These are phyloP conservation scores for Hippocampus mohnikei DNA, from an alignment of 2,113 vertebrate species.

Conservation along the genomic window DNA sequence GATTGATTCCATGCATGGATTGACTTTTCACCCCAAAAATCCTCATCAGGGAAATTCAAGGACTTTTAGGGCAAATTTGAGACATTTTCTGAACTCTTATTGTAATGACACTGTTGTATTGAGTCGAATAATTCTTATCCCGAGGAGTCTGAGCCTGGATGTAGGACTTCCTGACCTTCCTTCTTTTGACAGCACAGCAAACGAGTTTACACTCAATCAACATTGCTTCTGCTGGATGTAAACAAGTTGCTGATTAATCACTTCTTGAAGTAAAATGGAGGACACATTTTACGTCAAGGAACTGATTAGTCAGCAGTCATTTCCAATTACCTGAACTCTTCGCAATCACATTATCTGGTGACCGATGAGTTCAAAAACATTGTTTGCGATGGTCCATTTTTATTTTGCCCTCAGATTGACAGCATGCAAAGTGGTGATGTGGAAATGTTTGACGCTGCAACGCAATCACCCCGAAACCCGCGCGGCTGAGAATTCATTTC, in stretches of 20 bases:
- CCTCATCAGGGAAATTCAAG: no score
- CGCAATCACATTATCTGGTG: no score
- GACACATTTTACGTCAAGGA: no score
- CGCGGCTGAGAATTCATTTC: slow-evolving; percentile 45
- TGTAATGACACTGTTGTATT: no score
- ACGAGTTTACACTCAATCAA: neutral
- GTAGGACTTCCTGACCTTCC: neutral
- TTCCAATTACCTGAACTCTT: no score
- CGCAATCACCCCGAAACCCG: slow-evolving; percentile 30
- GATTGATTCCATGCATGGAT: no score
- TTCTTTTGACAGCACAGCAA: neutral
- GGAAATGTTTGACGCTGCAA: slow-evolving; percentile 21
- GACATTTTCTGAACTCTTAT: no score
- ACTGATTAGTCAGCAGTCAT: no score
- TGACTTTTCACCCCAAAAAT: no score
- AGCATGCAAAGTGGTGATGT: slow-evolving; percentile 27
- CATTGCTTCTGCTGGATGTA: neutral
- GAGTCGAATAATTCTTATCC: no score
- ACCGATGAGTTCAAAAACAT: neutral
- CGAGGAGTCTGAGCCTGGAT: neutral
- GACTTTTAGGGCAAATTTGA: no score
- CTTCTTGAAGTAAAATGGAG: no score
- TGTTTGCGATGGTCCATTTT: slow-evolving; percentile 23
- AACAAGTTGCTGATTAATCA: neutral
- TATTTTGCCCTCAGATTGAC: slow-evolving; percentile 28